Conservation (phyloP, 2,888 invertebrate genomes). For the Flexamia atlantica region DNA sequence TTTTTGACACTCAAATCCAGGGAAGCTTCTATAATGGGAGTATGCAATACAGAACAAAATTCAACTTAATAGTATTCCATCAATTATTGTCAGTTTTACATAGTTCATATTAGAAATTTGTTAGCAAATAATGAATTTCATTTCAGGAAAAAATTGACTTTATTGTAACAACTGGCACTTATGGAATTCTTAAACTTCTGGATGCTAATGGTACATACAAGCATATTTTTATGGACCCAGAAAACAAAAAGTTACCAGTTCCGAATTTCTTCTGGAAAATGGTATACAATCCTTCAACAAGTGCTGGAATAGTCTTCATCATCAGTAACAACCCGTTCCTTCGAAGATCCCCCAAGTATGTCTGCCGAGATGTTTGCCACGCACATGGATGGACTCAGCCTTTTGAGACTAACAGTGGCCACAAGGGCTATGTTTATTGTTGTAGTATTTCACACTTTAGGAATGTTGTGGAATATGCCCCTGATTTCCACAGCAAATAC, state of each 20-base stretch:
- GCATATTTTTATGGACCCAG: constrained; percentile 73
- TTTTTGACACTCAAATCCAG: no score
- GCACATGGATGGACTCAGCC: constrained; percentile 72
- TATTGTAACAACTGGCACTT: constrained; percentile 75
- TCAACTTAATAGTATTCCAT: no score
- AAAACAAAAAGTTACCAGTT: constrained; percentile 73
- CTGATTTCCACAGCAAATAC: constrained; percentile 46
- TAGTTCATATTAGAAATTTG: no score
- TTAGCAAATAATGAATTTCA: no score
- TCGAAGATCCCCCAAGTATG: constrained; percentile 69
- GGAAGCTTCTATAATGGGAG: no score
- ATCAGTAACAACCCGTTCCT: constrained; percentile 76
- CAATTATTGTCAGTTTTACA: no score
- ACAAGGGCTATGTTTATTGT: constrained; percentile 51
- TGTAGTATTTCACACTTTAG: constrained; percentile 39
- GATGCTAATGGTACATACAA: constrained; percentile 72
- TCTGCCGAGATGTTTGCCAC: constrained; percentile 73
- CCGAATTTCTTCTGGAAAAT: constrained; percentile 76
- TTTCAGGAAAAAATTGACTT: constrained; percentile 70
- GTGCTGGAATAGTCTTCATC: constrained; percentile 75
- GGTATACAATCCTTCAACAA: constrained; percentile 72
- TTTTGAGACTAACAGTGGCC: constrained; percentile 57
- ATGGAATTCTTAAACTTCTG: constrained; percentile 73
- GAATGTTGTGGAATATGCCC: constrained; percentile 46
- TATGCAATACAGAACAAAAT: no score